A percentile compares a stretch with the other conserved stretches of the same genome.
Conservation (phyloP, 2,888 invertebrate species). For the Amorpha juglandis region DNA sequence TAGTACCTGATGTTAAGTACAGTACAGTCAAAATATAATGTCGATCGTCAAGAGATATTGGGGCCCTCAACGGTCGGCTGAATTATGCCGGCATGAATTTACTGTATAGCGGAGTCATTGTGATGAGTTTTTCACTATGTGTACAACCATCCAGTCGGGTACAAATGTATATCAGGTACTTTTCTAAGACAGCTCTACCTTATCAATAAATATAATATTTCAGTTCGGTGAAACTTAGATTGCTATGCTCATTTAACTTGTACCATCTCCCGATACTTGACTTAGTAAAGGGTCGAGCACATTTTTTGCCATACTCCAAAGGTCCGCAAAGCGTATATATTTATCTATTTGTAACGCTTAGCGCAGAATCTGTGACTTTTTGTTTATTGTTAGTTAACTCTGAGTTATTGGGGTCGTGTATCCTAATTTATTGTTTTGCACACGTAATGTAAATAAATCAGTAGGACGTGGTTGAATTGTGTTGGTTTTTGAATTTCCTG, state of each 20-base stretch:
- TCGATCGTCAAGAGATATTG: no score
- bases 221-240: neutral
- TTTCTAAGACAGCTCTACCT: no score
- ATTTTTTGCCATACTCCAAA: conserved; percentile 13
- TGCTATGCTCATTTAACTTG: neutral
- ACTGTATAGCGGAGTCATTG: no score
- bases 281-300: neutral
- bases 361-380: conserved; percentile 18
- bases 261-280: conserved; percentile 8
- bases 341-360: conserved; percentile 27
- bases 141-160: no score
- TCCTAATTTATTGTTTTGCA: conserved; percentile 8
- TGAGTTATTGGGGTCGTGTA: conserved; percentile 18
- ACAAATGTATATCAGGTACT: no score
- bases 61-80: no score
- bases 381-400: conserved; percentile 26
- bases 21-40: no score
- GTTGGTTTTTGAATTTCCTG: neutral
- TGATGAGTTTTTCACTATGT: no score
- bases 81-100: no score
- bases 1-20: no score
- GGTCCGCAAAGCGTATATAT: conserved; percentile 17
- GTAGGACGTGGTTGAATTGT: neutral
- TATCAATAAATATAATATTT: no score
- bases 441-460: neutral